Evolutionary conservation across 2,797 vertebrate genomes (phyloP).

Genomic region (Rhadinocentrus ornatus): DNA sequence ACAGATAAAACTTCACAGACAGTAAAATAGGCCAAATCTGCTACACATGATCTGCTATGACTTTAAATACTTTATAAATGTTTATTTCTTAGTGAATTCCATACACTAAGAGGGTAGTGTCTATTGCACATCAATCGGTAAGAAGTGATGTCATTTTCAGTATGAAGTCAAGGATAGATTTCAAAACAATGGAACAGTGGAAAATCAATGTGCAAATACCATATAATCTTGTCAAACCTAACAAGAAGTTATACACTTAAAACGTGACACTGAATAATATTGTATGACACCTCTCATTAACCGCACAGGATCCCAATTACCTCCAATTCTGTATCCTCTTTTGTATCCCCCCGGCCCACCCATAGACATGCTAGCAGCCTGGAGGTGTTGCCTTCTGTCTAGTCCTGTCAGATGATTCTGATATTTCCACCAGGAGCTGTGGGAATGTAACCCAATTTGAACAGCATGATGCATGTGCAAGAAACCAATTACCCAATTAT

Average conservation of each 20-base stretch:
- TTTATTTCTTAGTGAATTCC: background rate
- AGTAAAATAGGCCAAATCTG: background rate
- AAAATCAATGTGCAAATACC: background rate
- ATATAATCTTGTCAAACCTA: conserved; percentile 5
- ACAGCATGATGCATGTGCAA: conserved; percentile 81
- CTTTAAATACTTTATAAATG: background rate
- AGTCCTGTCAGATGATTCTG: conserved; percentile 71
- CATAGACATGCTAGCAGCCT: conserved; percentile 57
- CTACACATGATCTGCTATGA: background rate
- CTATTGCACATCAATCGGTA: background rate
- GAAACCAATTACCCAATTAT: conserved; percentile 85
- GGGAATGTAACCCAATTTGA: conserved; percentile 80
- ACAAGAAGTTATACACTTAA: conserved; percentile 17
- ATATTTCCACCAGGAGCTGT: conserved; percentile 73
- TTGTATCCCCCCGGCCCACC: conserved; percentile 44
- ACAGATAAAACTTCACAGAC: background rate
- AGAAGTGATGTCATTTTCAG: background rate
- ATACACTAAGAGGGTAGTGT: background rate
- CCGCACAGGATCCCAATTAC: conserved; percentile 65
- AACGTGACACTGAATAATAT: conserved; percentile 20
- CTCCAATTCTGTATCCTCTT: conserved; percentile 34
- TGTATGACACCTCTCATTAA: conserved; percentile 40
- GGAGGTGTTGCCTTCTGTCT: conserved; percentile 72
- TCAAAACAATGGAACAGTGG: background rate
- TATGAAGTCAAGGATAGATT: background rate